Conservation (phyloP, 2,888 invertebrate species). For the Platycheirus albimanus region DNA sequence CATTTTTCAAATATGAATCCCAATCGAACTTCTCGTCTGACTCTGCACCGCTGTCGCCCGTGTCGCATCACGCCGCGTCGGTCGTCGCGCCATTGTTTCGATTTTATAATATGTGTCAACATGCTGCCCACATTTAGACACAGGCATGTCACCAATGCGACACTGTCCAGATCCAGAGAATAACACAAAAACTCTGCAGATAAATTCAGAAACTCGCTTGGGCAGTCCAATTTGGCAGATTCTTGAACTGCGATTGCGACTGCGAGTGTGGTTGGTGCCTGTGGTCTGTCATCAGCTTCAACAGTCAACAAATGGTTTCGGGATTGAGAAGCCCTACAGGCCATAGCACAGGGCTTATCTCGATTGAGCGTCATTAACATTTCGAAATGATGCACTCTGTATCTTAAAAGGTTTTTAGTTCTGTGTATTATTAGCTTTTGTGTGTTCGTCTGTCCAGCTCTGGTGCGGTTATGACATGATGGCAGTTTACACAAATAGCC, state of each 20-base stretch:
- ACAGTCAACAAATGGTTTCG: conserved; percentile 65
- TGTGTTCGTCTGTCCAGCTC: conserved; percentile 37
- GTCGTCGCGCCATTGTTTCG: conserved; percentile 38
- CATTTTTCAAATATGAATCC: conserved; percentile 72
- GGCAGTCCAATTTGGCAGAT: conserved; percentile 69
- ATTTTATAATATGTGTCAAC: conserved; percentile 70
- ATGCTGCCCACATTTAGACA: conserved; percentile 72
- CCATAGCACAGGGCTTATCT: conserved; percentile 79
- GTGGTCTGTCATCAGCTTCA: conserved; percentile 63
- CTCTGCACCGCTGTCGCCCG: conserved; percentile 32
- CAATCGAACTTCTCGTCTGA: conserved; percentile 49
- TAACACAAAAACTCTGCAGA: conserved; percentile 53
- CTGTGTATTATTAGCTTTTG: conserved; percentile 71
- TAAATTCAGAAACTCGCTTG: conserved; percentile 57
- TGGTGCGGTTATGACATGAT: conserved; percentile 66
- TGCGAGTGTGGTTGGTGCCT: conserved; percentile 29
- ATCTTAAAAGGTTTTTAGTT: conserved; percentile 79
- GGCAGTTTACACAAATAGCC: conserved; percentile 56
- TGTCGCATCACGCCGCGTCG: too few relatives aligned
- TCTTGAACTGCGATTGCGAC: conserved; percentile 43
- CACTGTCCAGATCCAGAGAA: too few relatives aligned
- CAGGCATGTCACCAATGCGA: conserved; percentile 62
- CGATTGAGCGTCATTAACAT: conserved; percentile 83
- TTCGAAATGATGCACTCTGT: conserved; percentile 77
- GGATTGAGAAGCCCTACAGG: conserved; percentile 27